phyloP scores from a whole-genome alignment of 1,140 invertebrate genomes.

The Drosophila elegans region DNA sequence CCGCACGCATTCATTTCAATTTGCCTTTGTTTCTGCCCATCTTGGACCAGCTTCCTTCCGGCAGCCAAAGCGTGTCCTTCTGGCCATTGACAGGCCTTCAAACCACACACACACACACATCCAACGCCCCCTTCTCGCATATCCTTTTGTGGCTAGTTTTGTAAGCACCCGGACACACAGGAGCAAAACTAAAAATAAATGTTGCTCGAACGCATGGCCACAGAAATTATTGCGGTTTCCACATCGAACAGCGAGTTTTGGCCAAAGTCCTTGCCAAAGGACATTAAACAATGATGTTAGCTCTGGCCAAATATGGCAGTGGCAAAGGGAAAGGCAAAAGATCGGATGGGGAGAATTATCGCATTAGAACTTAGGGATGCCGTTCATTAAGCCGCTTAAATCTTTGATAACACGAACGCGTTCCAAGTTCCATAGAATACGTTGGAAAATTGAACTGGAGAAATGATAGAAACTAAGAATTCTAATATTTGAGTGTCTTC shows the following conservation, averaged over 20 bases:
- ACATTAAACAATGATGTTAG: conserved; percentile 63
- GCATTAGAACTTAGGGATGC: conserved; percentile 36
- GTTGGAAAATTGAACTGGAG: background rate
- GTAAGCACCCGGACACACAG: conserved; percentile 1
- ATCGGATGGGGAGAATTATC: conserved; percentile 13
- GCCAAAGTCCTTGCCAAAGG: conserved; percentile 35
- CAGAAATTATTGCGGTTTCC: conserved; percentile 73
- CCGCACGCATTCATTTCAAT: conserved; percentile 80
- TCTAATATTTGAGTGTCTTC: background rate
- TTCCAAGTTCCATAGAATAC: background rate
- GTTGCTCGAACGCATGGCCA: conserved; percentile 48
- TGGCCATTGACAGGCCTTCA: conserved; percentile 61
- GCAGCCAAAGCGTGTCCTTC: conserved; percentile 23
- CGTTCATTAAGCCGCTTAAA: conserved; percentile 46
- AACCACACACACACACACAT: conserved; percentile 12
- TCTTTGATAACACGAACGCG: conserved; percentile 34
- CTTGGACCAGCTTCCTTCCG: conserved; percentile 16
- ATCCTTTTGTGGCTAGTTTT: conserved; percentile 51
- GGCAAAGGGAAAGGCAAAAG: background rate
- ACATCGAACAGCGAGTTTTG: conserved; percentile 43
- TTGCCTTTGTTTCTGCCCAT: conserved; percentile 55
- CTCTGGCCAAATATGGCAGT: conserved; percentile 10
- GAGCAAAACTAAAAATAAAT: conserved; percentile 70
- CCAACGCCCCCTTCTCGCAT: conserved; percentile 16
- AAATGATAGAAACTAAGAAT: background rate